Base-by-base conservation (phyloP, 1,140 invertebrate genomes). In the Apis florea region DNA sequence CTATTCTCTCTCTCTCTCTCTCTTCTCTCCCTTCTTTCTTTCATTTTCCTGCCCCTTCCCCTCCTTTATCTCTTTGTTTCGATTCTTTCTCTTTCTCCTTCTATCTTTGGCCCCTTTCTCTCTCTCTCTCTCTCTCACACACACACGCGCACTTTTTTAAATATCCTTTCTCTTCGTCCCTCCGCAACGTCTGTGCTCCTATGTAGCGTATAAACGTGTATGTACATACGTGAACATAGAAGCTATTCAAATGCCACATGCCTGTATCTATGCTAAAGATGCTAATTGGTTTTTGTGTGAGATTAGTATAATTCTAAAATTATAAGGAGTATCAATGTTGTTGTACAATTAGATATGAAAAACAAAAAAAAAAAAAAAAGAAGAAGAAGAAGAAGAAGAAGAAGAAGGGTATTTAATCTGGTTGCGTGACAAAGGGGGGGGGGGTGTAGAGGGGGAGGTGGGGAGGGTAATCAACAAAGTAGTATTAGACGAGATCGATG, bases 251-350 rank as follows among this genome's bases (percentile, higher is more conserved):
- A 89, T 91, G 88, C 90, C 86, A 88, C 91, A 93, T 93, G 92
- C 91, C 90, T 92, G 89, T 89, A 82, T 89, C 90, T 92, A 91
- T 90, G 79, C 89, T 92, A 92, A 56, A 86, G 70, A 88, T 92
- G 89, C 90, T 91, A 89, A 82, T 77, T 77, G 19, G 54, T 19
- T 61, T n/a, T 77, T 26, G 64, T 68, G 75, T 69, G 64, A 61
- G 17, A 73, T 77, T 54, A 47, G n/a, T 78, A 40, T 40, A 53
- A 49, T 47, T 79, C 59, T 79, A 79, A 56, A 72, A 72, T 47
- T 72, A 64, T 15, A 13, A 21, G 69, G 59, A 56, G 26, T 26
- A 17, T 73, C 58, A 21, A 61, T 67, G 63, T 67, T 67, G 63
- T 67, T 19, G 4, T 74, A 69, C 58, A 77, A 5, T 40, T 40